Percentiles rank a stretch among this genome's conserved stretches.
phyloP scores from a whole-genome alignment of 2,113 vertebrate genomes.

The Embiotoca jacksoni region DNA sequence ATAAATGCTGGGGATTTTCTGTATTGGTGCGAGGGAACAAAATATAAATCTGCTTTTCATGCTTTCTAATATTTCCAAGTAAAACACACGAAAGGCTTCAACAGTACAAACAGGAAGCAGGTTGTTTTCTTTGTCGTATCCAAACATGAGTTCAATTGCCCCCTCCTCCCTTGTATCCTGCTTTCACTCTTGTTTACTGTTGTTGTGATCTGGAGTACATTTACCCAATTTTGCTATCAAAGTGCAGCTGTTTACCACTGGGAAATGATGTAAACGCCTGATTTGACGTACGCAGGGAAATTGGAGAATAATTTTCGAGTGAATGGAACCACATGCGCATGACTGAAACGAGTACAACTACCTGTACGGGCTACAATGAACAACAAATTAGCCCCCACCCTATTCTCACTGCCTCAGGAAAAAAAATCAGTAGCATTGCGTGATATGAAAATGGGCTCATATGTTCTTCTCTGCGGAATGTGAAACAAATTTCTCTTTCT shows the following conservation, averaged over 20 bases:
- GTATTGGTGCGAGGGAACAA: slow-evolving; percentile 2
- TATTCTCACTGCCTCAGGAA: background rate
- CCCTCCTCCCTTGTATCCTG: background rate
- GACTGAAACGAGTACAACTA: slow-evolving; percentile 5
- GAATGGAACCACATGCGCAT: slow-evolving; percentile 30
- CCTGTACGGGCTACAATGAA: background rate
- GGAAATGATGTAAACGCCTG: slow-evolving; percentile 34
- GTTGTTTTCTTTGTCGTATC: slow-evolving; percentile 4
- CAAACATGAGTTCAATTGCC: background rate
- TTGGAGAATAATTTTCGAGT: slow-evolving; percentile 9
- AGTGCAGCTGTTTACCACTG: slow-evolving; percentile 33
- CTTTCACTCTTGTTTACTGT: slow-evolving; percentile 31
- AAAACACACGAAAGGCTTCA: background rate
- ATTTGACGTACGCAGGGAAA: slow-evolving; percentile 26
- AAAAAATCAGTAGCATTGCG: background rate
- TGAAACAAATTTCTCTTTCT: background rate
- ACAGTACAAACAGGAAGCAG: background rate
- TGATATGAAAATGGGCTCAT: background rate
- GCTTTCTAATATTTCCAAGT: background rate
- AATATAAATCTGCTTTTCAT: background rate
- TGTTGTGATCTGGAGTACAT: slow-evolving; percentile 37
- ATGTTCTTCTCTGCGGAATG: background rate
- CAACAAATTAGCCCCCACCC: no score
- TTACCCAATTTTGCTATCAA: slow-evolving; percentile 10
- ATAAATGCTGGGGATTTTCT: background rate